Evolutionary conservation across 1,140 invertebrate genomes (phyloP).

Genomic region (Bombyx mandarina): DNA sequence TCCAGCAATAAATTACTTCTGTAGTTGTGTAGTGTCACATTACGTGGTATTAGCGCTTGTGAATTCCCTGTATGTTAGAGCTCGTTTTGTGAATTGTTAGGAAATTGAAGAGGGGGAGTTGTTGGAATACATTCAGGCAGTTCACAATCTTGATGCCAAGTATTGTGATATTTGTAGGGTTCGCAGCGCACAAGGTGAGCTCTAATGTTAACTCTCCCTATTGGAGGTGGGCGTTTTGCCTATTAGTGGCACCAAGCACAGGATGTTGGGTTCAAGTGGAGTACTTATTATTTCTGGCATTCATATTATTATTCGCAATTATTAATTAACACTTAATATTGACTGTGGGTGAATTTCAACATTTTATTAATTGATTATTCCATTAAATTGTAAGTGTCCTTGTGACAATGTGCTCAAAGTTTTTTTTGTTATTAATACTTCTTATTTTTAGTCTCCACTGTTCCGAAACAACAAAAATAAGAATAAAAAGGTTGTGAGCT

Average conservation of each 20-base stretch:
- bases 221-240: conserved; percentile 71
- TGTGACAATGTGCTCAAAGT: conserved; percentile 35
- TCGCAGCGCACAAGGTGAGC: conserved; percentile 70
- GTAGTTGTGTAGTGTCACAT: conserved; percentile 62
- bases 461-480: conserved; percentile 47
- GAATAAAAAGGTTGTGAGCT: conserved; percentile 70
- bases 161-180: conserved; percentile 56
- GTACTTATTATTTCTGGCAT: conserved; percentile 27
- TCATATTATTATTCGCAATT: conserved; percentile 23
- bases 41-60: conserved; percentile 35
- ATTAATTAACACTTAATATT: conserved; percentile 22
- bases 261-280: conserved; percentile 55
- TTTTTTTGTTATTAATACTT: conserved; percentile 26
- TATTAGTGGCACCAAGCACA: conserved; percentile 67
- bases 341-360: conserved; percentile 49
- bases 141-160: conserved; percentile 31
- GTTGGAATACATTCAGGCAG: conserved; percentile 8
- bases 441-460: conserved; percentile 47
- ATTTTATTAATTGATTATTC: conserved; percentile 26
- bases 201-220: conserved; percentile 67
- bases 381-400: conserved; percentile 18
- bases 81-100: background rate
- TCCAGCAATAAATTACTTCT: conserved; percentile 70
- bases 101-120: conserved; percentile 7
- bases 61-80: conserved; percentile 10